phyloP scores from a whole-genome alignment of 2,113 vertebrate genomes.

The Salminus brasiliensis region DNA sequence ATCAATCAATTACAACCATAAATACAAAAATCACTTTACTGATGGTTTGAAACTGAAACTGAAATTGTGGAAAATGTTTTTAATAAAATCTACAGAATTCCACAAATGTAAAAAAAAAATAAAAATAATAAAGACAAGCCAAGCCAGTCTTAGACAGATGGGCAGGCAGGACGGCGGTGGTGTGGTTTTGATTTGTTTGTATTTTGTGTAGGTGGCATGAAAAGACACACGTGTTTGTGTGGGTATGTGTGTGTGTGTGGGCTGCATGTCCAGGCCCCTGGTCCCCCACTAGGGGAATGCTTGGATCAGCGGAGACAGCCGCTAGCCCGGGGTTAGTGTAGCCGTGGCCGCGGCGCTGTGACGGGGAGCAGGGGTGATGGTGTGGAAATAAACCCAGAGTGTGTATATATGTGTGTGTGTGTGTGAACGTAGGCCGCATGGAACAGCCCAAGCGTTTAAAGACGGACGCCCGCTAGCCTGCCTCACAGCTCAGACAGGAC shows the following conservation, averaged over 20 bases:
- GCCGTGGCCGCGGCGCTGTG: slow-evolving; percentile 82
- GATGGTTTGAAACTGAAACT: no score
- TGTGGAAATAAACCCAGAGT: slow-evolving; percentile 88
- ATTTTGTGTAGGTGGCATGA: slow-evolving; percentile 68
- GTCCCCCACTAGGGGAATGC: slow-evolving; percentile 77
- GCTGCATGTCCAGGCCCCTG: slow-evolving; percentile 73
- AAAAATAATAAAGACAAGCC: neutral
- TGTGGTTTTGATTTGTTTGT: slow-evolving; percentile 1
- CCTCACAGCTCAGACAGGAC: slow-evolving; percentile 79
- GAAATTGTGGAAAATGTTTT: no score
- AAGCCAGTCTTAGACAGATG: neutral
- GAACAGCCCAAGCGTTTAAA: slow-evolving; percentile 91
- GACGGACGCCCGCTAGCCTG: slow-evolving; percentile 89
- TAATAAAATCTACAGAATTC: no score
- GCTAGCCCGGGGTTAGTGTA: slow-evolving; percentile 86
- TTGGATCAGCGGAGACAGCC: slow-evolving; percentile 91
- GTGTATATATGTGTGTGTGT: slow-evolving; percentile 85
- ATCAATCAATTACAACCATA: no score
- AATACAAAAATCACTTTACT: no score
- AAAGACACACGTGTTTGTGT: slow-evolving; percentile 58
- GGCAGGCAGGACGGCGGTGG: neutral
- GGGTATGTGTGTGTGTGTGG: slow-evolving; percentile 51
- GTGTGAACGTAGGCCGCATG: slow-evolving; percentile 82
- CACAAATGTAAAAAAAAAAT: neutral
- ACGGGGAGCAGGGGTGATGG: slow-evolving; percentile 91